These are phyloP conservation scores for Sebastes oblongus DNA, from an alignment of 2,797 vertebrate genomes.

Conservation along the genomic window DNA sequence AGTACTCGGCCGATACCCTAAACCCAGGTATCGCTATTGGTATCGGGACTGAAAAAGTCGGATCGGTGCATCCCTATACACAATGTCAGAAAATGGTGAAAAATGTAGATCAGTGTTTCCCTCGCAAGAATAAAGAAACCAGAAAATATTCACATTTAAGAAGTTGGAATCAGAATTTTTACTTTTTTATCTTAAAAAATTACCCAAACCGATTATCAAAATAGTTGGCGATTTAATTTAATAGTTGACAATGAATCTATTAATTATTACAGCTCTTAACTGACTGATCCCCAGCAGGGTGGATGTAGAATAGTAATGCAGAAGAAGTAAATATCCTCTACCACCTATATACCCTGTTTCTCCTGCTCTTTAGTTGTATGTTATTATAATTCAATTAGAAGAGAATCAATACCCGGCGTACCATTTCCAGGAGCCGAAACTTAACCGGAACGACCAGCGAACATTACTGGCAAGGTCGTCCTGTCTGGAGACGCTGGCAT, in stretches of 20 bases:
- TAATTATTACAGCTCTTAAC: background rate
- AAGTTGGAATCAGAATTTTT: background rate
- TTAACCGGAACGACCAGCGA: background rate
- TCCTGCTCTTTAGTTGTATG: background rate
- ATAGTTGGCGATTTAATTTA: background rate
- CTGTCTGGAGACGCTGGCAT: slow-evolving; percentile 5
- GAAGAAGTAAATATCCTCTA: background rate
- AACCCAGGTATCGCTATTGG: no score
- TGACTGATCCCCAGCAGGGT: background rate
- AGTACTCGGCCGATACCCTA: no score
- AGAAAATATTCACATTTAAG: background rate
- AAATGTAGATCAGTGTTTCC: background rate
- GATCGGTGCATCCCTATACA: no score
- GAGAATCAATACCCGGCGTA: background rate
- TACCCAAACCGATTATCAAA: no score
- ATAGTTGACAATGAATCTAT: background rate
- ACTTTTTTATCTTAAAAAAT: no score
- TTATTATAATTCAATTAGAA: background rate
- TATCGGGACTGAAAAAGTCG: no score
- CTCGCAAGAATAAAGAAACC: background rate
- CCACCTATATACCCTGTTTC: background rate
- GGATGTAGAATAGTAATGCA: background rate
- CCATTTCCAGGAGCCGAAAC: background rate
- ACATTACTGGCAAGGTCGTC: background rate
- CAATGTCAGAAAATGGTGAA: background rate